Base-by-base conservation (phyloP, 2,113 vertebrate genomes). In the Ictalurus punctatus region DNA sequence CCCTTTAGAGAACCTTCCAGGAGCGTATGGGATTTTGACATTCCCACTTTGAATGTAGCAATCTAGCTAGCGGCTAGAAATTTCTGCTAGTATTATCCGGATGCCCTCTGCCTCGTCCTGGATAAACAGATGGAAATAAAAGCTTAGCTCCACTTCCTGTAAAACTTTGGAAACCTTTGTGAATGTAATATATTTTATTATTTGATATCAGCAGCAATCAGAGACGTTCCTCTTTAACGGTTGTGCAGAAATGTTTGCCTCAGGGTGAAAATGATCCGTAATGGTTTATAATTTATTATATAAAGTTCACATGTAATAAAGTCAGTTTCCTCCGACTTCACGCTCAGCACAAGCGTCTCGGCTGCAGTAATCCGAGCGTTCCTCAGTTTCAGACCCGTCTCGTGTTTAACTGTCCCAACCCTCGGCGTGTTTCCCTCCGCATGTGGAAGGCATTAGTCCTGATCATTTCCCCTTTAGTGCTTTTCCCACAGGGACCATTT, bases 401-500 rank as follows among this genome's bases (percentile, higher is more conserved):
- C 91, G 93, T 92, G 82, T 37, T 83, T 86, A 13, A 91, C 93
- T 94, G 93, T 92, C 93, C 91, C 82, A 83, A 74, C 65, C 90
- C 83, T 88, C 95, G 93, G 76, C 87, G 92, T 92, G 48, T 93
- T 91, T 83, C 56, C 6, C 90, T 89, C 90, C 84, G 80, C 82
- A 92, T 93, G 91, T 90, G 92, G 90, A 93, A 83, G 91, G 93
- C 91, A 91, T 92, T 90, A 80, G 88, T 86, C 91, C 93, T 93
- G 92, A 94, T 94, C 90, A 92, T 87, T 93, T 92, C 92, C 93
- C 86, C 91, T 90, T 92, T 86, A 71, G 92, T 34, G 91, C 92
- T 93, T 92, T 93, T 87, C 93, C 92, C 90, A 89, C 74, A 90
- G 94, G 93, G 93, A 94, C 92, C 90, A 92, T 93, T 94, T 91